Evolutionary conservation across 2,888 invertebrate genomes (phyloP).

Genomic region (Dryocosmus kuriphilus): DNA sequence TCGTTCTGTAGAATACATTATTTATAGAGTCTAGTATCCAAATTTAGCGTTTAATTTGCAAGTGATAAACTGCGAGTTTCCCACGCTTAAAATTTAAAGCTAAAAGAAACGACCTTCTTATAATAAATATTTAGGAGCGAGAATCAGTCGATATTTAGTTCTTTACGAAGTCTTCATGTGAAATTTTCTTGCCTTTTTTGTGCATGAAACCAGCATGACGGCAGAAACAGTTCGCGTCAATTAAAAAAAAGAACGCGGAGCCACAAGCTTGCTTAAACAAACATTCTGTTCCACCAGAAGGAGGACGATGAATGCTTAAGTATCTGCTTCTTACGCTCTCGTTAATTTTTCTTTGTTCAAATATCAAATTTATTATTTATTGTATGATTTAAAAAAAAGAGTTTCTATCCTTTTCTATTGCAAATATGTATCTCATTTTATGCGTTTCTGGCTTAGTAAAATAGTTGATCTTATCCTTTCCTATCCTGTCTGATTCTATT

Average conservation of each 20-base stretch:
- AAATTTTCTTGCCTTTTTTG: slow-evolving; percentile 49
- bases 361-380: not conserved
- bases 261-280: slow-evolving; percentile 67
- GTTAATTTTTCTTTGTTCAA: not conserved
- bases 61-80: not conserved
- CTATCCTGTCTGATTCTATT: too few relatives aligned
- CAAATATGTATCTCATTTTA: not conserved
- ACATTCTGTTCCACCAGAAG: slow-evolving; percentile 62
- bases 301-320: slow-evolving; percentile 41
- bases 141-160: slow-evolving; percentile 15
- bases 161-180: not conserved
- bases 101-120: not conserved
- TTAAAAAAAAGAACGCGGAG: slow-evolving; percentile 59
- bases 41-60: not conserved
- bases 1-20: too few relatives aligned
- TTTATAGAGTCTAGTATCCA: too few relatives aligned
- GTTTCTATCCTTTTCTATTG: too few relatives aligned
- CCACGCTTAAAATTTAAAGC: not conserved
- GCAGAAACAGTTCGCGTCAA: slow-evolving; percentile 65
- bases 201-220: slow-evolving; percentile 63
- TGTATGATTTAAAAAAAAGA: not conserved
- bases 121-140: not conserved
- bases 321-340: not conserved
- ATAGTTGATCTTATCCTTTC: too few relatives aligned
- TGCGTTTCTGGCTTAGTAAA: too few relatives aligned